Base-by-base conservation (phyloP, 2,888 invertebrate genomes). In the Hirtodrosophila histrioides region DNA sequence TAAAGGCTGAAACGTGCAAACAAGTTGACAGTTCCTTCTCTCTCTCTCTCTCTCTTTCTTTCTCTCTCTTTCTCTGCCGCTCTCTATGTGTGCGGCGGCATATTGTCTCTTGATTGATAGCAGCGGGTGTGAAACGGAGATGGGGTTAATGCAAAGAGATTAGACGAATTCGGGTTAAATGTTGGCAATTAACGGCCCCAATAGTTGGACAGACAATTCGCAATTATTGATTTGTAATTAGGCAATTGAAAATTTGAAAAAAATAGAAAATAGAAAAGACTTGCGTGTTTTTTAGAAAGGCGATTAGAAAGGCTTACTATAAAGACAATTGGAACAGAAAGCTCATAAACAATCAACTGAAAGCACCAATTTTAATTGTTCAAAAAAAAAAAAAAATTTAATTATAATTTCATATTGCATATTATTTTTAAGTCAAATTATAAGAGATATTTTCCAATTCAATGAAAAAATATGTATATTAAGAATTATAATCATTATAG, bases 201-300 rank as follows among this genome's bases (percentile, higher is more conserved):
- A 44, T 44, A 41, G 33, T 35, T 43, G 29, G 17, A n/a, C 36
- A 69, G 33, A 35, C 10, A 40, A 41, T 46, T 56, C 27, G 48
- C 23, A 44, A 44, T 62, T 62, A 63, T 64, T 51, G 63, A 63
- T 63, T 51, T 53, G 27, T 48, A 48, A 43, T 44, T 10, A 40
- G 35, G 9, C 24, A 65, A 29, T 56, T 44, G 8, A 27, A 9
- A 43, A 48, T 35, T 12, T 7, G 9, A 9, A 31, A 8, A 31
- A 31, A 31, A 31, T 7, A 23, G 24, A 70, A 45, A 55, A 31
- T 17, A 2, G 39, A 45, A 40, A 60, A 45, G 11, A 24, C 36
- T 61, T 31, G 62, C 63, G 51, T 62, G 62, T 43, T 27, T 6
- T 1, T 9, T 7, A 24, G 10, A n/a, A 11, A 7, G 4, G n/a